Percentiles rank a stretch among this genome's conserved stretches.
Conservation (phyloP, 23 tunicate species). For the Trididemnum nubilum region DNA sequence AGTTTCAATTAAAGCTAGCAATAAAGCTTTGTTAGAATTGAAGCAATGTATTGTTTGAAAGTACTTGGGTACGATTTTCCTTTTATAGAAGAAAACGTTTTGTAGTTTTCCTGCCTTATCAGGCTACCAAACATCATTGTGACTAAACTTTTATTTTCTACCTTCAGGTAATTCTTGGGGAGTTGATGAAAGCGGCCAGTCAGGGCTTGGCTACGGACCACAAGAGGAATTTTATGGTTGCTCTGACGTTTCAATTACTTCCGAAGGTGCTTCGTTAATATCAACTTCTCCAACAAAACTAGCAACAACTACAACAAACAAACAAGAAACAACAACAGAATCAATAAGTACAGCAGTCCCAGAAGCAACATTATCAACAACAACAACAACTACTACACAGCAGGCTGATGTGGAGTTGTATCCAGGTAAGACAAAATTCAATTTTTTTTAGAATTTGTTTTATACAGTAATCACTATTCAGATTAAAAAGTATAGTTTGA, state of each 20-base stretch:
- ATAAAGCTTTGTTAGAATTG: no score
- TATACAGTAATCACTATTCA: conserved; percentile 3
- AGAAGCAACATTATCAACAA: neutral
- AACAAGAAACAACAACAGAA: neutral
- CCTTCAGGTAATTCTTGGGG: conserved; percentile 58
- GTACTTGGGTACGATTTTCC: no score
- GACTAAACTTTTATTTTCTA: conserved; percentile 3
- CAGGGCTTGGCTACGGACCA: conserved; percentile 49
- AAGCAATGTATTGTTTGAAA: no score
- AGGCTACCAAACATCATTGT: no score
- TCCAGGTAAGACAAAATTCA: conserved; percentile 28
- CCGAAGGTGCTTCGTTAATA: neutral
- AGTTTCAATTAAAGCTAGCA: no score
- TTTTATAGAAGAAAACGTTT: no score
- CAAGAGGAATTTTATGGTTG: conserved; percentile 71
- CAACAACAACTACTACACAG: neutral
- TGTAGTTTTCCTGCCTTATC: no score
- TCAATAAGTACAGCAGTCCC: neutral
- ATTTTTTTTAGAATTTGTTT: neutral
- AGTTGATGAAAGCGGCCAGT: conserved; percentile 31
- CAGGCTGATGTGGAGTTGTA: neutral
- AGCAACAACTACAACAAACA: conserved; percentile 18
- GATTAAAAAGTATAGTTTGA: no score
- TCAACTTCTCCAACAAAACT: neutral
- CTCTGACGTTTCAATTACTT: conserved; percentile 39